These are phyloP conservation scores for Aythya baeri DNA, from an alignment of 2,113 vertebrate species.

Conservation along the genomic window DNA sequence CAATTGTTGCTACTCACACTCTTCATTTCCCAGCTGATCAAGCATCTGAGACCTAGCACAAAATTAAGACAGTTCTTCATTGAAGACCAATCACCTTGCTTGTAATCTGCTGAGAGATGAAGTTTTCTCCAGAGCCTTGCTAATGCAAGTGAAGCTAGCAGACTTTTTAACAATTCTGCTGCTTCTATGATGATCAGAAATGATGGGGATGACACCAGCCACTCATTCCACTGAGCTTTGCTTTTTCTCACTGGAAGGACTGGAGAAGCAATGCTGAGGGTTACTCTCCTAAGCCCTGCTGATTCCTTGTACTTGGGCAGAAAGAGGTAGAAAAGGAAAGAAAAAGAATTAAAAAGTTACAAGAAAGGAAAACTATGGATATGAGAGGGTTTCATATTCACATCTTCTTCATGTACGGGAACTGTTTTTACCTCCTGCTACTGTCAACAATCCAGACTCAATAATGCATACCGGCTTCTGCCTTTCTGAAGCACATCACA, in stretches of 20 bases:
- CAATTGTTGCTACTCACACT: neutral
- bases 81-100: neutral
- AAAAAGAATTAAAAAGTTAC: neutral
- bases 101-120: rapidly evolving
- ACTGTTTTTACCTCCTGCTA: neutral
- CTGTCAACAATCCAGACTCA: neutral
- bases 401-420: neutral
- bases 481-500: neutral
- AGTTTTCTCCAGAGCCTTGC: neutral
- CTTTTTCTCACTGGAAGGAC: neutral
- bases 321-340: neutral
- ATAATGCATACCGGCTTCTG: neutral
- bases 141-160: neutral
- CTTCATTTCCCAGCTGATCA: neutral
- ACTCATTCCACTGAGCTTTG: neutral
- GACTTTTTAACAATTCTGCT: neutral
- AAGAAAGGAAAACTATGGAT: neutral
- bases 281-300: neutral
- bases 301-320: neutral
- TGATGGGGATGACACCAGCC: neutral
- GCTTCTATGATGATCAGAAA: neutral
- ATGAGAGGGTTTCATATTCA: neutral
- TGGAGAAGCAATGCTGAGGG: neutral
- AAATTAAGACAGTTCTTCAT: neutral
- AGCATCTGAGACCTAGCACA: neutral